Conservation (phyloP, 2,797 vertebrate genomes). For the Tarsius wallacei region DNA sequence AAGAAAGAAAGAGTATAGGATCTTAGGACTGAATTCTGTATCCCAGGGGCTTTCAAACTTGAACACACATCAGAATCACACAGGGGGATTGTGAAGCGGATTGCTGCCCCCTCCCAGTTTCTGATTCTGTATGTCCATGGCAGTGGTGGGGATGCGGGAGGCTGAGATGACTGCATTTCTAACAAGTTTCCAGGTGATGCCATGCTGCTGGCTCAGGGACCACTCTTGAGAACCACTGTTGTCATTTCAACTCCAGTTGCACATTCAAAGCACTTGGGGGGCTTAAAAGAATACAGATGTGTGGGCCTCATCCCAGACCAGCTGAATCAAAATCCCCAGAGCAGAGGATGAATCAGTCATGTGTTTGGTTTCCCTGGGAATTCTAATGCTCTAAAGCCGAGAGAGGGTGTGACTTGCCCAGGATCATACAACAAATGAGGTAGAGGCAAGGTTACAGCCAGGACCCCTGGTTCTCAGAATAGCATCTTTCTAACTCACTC, state of each 20-base stretch:
- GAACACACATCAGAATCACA: background rate
- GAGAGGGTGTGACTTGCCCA: background rate
- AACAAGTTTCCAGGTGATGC: background rate
- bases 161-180: background rate
- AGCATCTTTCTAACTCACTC: accelerated
- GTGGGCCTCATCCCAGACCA: too few relatives aligned
- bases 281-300: background rate
- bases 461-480: background rate
- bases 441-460: background rate
- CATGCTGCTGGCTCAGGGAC: background rate
- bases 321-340: background rate
- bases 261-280: background rate
- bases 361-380: background rate
- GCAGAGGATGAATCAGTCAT: background rate
- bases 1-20: background rate
- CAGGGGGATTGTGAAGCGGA: background rate
- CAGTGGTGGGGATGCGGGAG: too few relatives aligned
- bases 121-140: background rate
- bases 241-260: background rate
- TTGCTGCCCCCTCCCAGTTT: background rate
- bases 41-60: background rate
- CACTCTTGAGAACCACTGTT: background rate
- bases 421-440: background rate
- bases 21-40: background rate
- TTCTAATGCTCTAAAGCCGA: background rate